phyloP scores from a whole-genome alignment of 2,888 invertebrate genomes.

The Sinotaia quadrata region DNA sequence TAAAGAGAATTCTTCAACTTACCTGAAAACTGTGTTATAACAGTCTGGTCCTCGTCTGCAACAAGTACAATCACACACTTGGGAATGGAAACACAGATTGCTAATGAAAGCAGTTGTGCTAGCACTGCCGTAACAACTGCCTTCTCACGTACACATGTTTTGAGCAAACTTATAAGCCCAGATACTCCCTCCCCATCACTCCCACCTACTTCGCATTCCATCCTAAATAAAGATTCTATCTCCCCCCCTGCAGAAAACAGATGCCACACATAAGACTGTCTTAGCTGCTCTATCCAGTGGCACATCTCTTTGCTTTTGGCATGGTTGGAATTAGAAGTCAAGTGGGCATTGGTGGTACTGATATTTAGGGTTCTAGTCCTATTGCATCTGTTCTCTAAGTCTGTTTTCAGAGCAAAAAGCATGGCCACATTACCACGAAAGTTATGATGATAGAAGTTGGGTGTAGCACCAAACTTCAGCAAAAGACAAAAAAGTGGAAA shows the following conservation, averaged over 20 bases:
- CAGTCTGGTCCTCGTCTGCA: conserved; percentile 29
- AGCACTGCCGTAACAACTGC: conserved; percentile 31
- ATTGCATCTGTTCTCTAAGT: conserved; percentile 32
- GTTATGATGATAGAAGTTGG: conserved; percentile 52
- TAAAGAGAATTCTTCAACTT: too few species aligned
- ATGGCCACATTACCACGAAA: conserved; percentile 53
- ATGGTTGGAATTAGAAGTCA: conserved; percentile 18
- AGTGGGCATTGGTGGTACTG: conserved; percentile 30
- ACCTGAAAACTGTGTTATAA: conserved; percentile 36
- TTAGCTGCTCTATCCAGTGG: conserved; percentile 2
- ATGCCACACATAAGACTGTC: conserved; percentile 37
- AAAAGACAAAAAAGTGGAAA: conserved; percentile 47
- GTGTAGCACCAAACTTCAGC: conserved; percentile 49
- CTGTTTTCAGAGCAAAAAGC: conserved; percentile 44
- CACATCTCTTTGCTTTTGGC: conserved; percentile 6
- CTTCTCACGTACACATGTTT: conserved; percentile 16
- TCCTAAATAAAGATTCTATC: conserved; percentile 36
- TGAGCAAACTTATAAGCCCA: conserved; percentile 26
- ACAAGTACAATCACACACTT: conserved; percentile 32
- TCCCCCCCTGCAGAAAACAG: conserved; percentile 46
- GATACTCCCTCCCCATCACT: conserved; percentile 16
- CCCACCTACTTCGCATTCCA: conserved; percentile 23
- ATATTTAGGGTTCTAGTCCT: too few species aligned
- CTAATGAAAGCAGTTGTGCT: conserved; percentile 36
- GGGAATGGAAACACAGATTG: conserved; percentile 34